These are phyloP conservation scores for Hephaestus fuliginosus DNA, from an alignment of 2,797 vertebrate species.

Conservation along the genomic window DNA sequence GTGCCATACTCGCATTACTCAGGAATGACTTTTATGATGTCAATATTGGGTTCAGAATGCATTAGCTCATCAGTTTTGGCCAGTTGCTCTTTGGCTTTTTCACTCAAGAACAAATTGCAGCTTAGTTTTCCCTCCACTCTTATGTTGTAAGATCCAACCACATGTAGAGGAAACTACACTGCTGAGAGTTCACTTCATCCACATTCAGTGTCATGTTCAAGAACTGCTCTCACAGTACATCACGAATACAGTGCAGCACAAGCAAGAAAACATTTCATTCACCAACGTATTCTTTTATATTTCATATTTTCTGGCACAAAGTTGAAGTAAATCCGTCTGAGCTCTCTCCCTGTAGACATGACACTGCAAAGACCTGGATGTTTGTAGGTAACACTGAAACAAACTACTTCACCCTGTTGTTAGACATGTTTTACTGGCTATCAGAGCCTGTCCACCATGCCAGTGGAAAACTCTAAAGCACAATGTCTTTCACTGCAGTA, in stretches of 20 bases:
- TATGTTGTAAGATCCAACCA: conserved; percentile 20
- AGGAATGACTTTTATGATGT: conserved; percentile 5
- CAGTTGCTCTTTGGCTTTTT: conserved; percentile 28
- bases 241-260: not conserved
- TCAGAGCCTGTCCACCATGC: not conserved
- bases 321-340: not conserved
- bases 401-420: not conserved
- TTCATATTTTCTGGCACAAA: not conserved
- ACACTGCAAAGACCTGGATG: not conserved
- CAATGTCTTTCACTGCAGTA: conserved; percentile 6
- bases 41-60: conserved; percentile 11
- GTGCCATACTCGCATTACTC: not conserved
- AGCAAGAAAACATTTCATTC: too few relatives aligned
- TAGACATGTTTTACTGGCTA: not conserved
- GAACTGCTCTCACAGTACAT: not conserved
- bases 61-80: conserved; percentile 36
- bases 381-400: not conserved
- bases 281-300: not conserved
- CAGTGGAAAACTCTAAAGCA: conserved; percentile 47
- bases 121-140: conserved; percentile 17
- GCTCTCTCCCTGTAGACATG: not conserved
- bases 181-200: conserved; percentile 5
- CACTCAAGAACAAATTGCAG: conserved; percentile 39
- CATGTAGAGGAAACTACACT: conserved; percentile 8
- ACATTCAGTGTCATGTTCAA: conserved; percentile 5